Conservation (phyloP, 2,113 vertebrate species). For the Misgurnus anguillicaudatus region DNA sequence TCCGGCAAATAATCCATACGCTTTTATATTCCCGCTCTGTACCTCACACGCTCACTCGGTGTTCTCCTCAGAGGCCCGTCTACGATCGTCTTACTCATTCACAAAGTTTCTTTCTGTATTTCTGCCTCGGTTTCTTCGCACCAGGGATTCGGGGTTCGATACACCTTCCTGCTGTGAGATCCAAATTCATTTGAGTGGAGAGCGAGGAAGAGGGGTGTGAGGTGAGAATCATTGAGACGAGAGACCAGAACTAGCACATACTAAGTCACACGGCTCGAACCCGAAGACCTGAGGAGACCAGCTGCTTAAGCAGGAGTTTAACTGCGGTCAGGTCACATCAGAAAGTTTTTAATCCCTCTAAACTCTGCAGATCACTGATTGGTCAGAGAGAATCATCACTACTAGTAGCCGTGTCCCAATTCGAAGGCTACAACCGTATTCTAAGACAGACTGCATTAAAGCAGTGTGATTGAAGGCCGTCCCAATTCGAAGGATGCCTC, state of each 20-base stretch:
- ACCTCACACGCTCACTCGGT: slow-evolving; percentile 9
- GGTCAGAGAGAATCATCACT: no score
- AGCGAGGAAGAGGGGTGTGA: slow-evolving; percentile 38
- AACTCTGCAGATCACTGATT: no score
- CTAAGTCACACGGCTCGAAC: background rate
- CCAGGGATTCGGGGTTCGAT: slow-evolving; percentile 38
- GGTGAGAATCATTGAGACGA: slow-evolving; percentile 30
- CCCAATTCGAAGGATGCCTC: no score
- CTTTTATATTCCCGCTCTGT: slow-evolving; percentile 31
- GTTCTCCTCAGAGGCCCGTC: slow-evolving; percentile 54
- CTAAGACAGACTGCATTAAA: no score
- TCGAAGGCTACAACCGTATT: no score
- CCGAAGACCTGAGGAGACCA: background rate
- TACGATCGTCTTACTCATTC: slow-evolving; percentile 41
- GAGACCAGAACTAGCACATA: slow-evolving; percentile 26
- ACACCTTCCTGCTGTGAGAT: slow-evolving; percentile 35
- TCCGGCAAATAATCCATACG: slow-evolving; percentile 70
- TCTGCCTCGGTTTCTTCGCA: slow-evolving; percentile 30
- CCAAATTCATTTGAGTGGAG: slow-evolving; percentile 32
- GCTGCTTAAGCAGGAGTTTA: background rate
- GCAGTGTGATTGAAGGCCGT: no score
- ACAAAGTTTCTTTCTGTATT: slow-evolving; percentile 49
- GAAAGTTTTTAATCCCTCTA: no score
- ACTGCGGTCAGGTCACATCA: no score
- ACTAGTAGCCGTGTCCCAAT: no score